Percentiles rank a stretch among this genome's conserved stretches.
Evolutionary conservation across 1,140 invertebrate species (phyloP).

Genomic region (Delia radicum): DNA sequence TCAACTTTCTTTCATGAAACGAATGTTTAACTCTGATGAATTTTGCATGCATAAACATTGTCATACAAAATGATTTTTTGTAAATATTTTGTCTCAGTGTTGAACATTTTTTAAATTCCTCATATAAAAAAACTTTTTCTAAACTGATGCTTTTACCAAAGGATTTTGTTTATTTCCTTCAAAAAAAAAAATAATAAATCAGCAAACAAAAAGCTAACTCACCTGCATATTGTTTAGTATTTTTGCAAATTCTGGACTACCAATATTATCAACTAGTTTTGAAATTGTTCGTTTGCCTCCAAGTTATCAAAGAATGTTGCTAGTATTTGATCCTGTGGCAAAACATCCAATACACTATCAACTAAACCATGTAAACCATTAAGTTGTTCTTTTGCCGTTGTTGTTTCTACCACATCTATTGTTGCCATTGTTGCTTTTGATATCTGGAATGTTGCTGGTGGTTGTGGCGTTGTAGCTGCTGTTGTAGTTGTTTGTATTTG

Average conservation of each 20-base stretch:
- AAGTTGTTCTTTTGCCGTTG: constrained; percentile 29
- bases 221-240: constrained; percentile 46
- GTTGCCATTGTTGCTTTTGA: neutral
- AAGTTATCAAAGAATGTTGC: constrained; percentile 48
- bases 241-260: constrained; percentile 40
- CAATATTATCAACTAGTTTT: constrained; percentile 42
- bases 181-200: neutral
- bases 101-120: too few relatives aligned
- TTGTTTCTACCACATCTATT: neutral
- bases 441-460: neutral
- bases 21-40: neutral
- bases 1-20: too few relatives aligned
- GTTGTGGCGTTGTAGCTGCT: neutral
- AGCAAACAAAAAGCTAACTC: constrained; percentile 26
- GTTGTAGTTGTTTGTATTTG: neutral
- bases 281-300: constrained; percentile 44
- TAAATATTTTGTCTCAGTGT: neutral
- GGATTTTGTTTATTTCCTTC: neutral
- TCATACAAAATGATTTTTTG: too few relatives aligned
- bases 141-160: neutral
- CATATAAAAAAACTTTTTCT: too few relatives aligned
- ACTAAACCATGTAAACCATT: constrained; percentile 46
- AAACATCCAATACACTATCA: constrained; percentile 41
- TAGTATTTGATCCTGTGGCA: constrained; percentile 49
- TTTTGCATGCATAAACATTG: too few relatives aligned